Evolutionary conservation across 1,140 invertebrate species (phyloP), one percentile per base, ranked within the genome.

Genomic region (Protaetia brevitarsis): DNA sequence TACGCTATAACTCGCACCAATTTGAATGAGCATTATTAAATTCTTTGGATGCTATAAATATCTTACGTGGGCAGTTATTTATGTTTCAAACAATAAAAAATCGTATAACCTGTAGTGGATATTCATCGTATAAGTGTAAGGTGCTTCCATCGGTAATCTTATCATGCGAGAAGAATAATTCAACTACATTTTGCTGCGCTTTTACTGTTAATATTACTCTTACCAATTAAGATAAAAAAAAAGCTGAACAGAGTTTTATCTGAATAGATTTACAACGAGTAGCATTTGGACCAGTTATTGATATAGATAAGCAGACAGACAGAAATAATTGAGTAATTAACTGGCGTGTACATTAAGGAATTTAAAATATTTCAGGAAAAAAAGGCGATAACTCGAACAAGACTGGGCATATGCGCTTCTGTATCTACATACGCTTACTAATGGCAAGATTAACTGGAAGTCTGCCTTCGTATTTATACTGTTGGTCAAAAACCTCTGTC

Each of bases 321-420:
- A 6, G 19, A 51, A n/a, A 51, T 51, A 51, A 51, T 51, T 51
- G 19, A 51, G 41, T 19, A 51, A 51, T 51, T 51, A 51, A 51
- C 13, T 2, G 3, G 19, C 21, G 19, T 19, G 16, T 19, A 23
- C 41, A 8, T 8, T 51, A 3, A 51, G 26, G 26, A 51, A 51
- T 51, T 13, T 51, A 8, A 51, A 51, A 19, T 51, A 51, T 51
- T 51, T 51, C 41, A 23, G 41, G 19, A 51, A 34, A 51, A 51
- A 51, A 51, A 19, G 19, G 1, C 19, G 41, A 51, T 51, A 51
- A 19, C 13, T 23, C 26, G 19, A 23, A 23, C 4, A 2, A 37
- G 11, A 10, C 21, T 10, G 26, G 41, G 10, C 6, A 4, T 51
- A 23, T 51, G 26, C 26, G 11, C 26, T 10, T 51, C 10, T 23